Conservation (phyloP, 2,113 vertebrate genomes). For the Eleginops maclovinus region DNA sequence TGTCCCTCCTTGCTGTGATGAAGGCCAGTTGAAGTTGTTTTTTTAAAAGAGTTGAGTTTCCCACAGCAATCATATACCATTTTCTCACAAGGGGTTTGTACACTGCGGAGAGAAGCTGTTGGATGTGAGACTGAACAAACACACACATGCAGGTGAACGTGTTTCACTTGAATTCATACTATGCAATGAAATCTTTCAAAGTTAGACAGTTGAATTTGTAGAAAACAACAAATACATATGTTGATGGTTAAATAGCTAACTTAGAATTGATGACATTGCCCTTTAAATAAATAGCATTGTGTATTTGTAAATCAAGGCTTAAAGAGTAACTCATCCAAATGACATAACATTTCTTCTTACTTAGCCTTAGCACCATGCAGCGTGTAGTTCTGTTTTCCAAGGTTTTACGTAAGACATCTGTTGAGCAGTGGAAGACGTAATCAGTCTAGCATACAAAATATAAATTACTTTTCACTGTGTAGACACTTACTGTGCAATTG, state of each 20-base stretch:
- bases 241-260: neutral
- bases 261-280: neutral
- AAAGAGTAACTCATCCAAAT: neutral
- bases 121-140: conserved; percentile 18
- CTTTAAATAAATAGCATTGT: neutral
- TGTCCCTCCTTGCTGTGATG: conserved; percentile 5
- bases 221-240: neutral
- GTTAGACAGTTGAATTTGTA: conserved; percentile 14
- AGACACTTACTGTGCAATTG: too few relatives aligned
- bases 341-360: neutral
- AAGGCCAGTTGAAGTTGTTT: conserved; percentile 8
- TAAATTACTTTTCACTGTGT: too few relatives aligned
- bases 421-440: too few relatives aligned
- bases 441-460: too few relatives aligned
- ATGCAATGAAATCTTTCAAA: neutral
- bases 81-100: neutral
- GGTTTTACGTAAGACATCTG: too few relatives aligned
- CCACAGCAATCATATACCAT: neutral
- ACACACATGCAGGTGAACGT: conserved; percentile 18
- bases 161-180: conserved; percentile 8
- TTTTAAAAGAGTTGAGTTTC: conserved; percentile 23
- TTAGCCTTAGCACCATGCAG: neutral
- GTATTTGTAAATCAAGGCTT: neutral
- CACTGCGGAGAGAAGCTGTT: neutral
- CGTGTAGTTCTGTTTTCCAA: too few relatives aligned